phyloP scores from a whole-genome alignment of 2,888 invertebrate species.

The Synanthedon vespiformis region DNA sequence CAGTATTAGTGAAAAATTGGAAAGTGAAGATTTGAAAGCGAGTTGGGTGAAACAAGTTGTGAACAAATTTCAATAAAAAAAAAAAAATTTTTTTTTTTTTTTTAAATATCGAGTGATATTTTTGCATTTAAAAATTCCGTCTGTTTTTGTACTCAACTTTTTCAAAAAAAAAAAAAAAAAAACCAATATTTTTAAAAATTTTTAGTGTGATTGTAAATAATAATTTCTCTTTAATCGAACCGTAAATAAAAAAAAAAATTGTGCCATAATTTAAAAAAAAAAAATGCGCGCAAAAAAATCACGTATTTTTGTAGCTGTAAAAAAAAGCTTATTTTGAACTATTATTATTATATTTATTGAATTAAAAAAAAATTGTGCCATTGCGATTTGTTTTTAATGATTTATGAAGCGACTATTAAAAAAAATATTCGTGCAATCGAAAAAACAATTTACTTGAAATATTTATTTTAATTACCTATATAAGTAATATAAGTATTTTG shows the following conservation, averaged over 20 bases:
- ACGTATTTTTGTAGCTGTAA: conserved; percentile 20
- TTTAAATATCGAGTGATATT: conserved; percentile 19
- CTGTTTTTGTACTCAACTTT: conserved; percentile 43
- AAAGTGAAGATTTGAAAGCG: conserved; percentile 55
- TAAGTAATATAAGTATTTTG: conserved; percentile 28
- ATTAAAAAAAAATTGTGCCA: conserved; percentile 41
- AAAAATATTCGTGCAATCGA: conserved; percentile 39
- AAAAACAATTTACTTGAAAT: conserved; percentile 37
- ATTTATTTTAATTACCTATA: conserved; percentile 38
- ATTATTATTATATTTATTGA: conserved; percentile 44
- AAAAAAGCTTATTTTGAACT: conserved; percentile 33
- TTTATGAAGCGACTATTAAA: conserved; percentile 8
- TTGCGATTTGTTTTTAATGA: conserved; percentile 18
- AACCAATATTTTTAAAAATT: conserved; percentile 13
- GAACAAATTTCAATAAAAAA: conserved; percentile 77
- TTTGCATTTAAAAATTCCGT: conserved; percentile 51
- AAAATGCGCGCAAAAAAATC: conserved; percentile 23
- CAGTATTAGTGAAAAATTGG: conserved; percentile 21
- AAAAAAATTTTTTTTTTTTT: too few relatives aligned
- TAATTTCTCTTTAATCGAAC: conserved; percentile 37
- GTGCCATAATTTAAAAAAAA: conserved; percentile 48
- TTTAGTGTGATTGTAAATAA: conserved; percentile 35
- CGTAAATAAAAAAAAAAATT: conserved; percentile 11
- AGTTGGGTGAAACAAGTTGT: conserved; percentile 82
- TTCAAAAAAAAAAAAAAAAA: conserved; percentile 8